phyloP scores from a whole-genome alignment of 2,888 invertebrate genomes.

The Hipparchia sbordonii region DNA sequence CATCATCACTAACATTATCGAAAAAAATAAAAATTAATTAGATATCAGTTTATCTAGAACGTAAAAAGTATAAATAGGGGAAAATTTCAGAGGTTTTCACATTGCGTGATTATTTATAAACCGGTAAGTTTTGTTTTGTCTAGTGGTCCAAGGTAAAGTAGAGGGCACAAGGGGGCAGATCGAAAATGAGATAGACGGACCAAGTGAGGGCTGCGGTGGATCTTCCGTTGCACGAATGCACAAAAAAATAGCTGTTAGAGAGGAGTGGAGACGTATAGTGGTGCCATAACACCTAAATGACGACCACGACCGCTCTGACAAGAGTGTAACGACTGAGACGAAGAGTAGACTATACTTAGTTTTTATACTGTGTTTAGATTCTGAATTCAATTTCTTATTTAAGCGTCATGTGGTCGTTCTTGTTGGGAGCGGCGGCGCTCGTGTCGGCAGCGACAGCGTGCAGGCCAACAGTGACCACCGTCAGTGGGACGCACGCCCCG shows the following conservation, averaged over 20 bases:
- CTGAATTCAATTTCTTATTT: constrained; percentile 22
- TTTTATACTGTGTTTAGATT: neutral
- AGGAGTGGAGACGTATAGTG: too few relatives aligned
- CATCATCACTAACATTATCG: neutral
- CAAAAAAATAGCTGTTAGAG: too few relatives aligned
- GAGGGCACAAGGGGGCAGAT: too few relatives aligned
- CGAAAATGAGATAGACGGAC: too few relatives aligned
- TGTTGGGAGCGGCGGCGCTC: constrained; percentile 54
- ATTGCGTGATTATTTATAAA: constrained; percentile 2
- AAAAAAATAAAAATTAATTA: neutral
- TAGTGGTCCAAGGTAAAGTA: too few relatives aligned
- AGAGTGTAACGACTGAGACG: too few relatives aligned
- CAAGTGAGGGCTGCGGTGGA: too few relatives aligned
- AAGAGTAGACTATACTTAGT: too few relatives aligned
- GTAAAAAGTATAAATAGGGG: constrained; percentile 9
- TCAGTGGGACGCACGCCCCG: constrained; percentile 78
- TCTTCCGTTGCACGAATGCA: too few relatives aligned
- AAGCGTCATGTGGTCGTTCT: constrained; percentile 61
- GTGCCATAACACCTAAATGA: too few relatives aligned
- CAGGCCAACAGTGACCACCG: constrained; percentile 72
- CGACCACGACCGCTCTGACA: too few relatives aligned
- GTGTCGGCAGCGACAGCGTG: constrained; percentile 62
- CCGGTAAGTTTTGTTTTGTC: constrained; percentile 8
- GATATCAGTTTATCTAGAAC: neutral
- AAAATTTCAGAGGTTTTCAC: neutral